A percentile compares a stretch with the other conserved stretches of the same genome.
phyloP scores from a whole-genome alignment of 2,888 invertebrate species.

The Eupithecia centaureata region DNA sequence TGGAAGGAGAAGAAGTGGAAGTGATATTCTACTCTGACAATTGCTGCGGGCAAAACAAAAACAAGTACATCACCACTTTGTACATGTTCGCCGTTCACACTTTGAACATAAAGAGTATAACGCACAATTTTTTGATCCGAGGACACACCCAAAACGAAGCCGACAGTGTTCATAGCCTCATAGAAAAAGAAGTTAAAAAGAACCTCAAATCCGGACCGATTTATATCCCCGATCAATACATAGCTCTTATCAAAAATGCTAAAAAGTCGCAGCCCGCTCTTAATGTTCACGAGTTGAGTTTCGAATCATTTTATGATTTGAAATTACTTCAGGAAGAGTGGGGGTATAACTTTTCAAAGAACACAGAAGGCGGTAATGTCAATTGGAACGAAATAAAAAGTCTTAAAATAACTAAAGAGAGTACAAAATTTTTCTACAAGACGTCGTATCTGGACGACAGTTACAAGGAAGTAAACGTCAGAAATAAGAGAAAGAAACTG shows the following conservation, averaged over 20 bases:
- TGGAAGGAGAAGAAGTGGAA: constrained; percentile 20
- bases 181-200: constrained; percentile 31
- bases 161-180: constrained; percentile 28
- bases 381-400: constrained; percentile 43
- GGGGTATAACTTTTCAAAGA: constrained; percentile 42
- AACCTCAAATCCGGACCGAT: constrained; percentile 29
- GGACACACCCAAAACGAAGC: constrained; percentile 58
- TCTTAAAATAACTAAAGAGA: constrained; percentile 31
- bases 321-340: constrained; percentile 42
- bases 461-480: constrained; percentile 36
- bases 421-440: constrained; percentile 32
- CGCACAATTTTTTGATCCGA: constrained; percentile 54
- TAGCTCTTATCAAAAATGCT: constrained; percentile 26
- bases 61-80: constrained; percentile 44
- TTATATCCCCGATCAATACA: constrained; percentile 26
- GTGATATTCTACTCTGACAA: constrained; percentile 53
- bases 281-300: constrained; percentile 39
- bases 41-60: constrained; percentile 51
- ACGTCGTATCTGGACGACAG: constrained; percentile 36
- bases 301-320: constrained; percentile 37
- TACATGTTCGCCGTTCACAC: constrained; percentile 40
- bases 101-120: constrained; percentile 46
- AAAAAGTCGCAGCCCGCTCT: constrained; percentile 33
- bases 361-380: constrained; percentile 35
- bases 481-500: constrained; percentile 38